A percentile compares a stretch with the other conserved stretches of the same genome.
Evolutionary conservation across 35 echinoderm and acorn worm species (phyloP).

Genomic region (Heliocidaris erythrogramma): DNA sequence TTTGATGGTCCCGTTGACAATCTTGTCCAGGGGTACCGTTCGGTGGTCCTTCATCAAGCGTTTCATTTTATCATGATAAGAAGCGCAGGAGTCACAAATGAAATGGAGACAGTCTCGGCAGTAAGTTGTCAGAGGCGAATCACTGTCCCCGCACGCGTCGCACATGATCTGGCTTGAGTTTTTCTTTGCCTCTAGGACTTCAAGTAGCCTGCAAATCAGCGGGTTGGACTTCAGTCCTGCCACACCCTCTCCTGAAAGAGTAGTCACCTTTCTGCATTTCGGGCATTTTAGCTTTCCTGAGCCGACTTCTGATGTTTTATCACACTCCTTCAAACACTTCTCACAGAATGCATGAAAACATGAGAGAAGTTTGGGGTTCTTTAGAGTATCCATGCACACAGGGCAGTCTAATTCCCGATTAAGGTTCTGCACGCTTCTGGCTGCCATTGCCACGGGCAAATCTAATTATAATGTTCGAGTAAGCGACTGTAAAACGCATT

Average conservation of each 20-base stretch:
- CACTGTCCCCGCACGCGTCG: background rate
- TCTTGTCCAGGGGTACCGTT: background rate
- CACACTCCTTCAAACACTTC: background rate
- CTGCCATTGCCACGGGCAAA: too few species aligned
- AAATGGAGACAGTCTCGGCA: background rate
- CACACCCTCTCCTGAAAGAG: background rate
- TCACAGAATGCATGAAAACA: background rate
- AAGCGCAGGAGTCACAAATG: background rate
- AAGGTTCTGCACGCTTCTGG: too few species aligned
- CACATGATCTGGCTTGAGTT: background rate
- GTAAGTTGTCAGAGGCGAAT: background rate
- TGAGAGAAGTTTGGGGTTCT: background rate
- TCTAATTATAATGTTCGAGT: too few species aligned
- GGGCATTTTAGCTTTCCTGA: background rate
- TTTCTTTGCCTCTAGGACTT: background rate
- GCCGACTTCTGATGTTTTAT: background rate
- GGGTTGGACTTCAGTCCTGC: background rate
- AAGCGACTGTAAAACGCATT: too few species aligned
- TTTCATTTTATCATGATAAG: background rate
- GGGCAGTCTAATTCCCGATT: background rate
- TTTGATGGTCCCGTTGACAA: background rate
- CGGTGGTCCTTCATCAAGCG: slow-evolving; percentile 3
- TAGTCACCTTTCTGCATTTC: background rate
- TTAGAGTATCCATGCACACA: background rate
- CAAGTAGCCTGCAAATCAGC: background rate